Evolutionary conservation across 37 sponge, comb jelly and placozoan genomes (phyloP), one percentile per base, ranked within the genome.

Genomic region (Spongilla lacustris): DNA sequence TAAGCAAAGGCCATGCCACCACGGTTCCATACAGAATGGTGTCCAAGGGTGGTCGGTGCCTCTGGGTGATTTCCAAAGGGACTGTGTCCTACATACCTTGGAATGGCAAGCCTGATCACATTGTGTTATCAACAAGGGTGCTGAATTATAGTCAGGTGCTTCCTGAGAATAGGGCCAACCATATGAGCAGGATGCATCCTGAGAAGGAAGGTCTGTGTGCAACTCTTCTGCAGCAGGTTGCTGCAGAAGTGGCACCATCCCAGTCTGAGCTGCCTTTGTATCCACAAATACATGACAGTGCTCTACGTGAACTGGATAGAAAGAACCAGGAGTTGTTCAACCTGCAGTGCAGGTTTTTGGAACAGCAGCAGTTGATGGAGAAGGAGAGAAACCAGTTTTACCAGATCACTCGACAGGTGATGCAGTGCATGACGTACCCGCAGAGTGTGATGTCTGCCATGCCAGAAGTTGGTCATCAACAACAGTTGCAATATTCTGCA

Each of bases 71-170:
- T 29, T 81, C 93, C 8, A 86, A 86, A 69, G 90, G 90, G 8
- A 89, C 78, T 46, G 41, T 87, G 4, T 83, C 90, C 34, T 93
- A 89, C 82, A 84, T 89, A 36, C 93, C 93, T 0, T 93, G 93
- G 93, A 93, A 86, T 73, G 76, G 89, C 75, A 89, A 89, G 76
- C 84, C 81, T 21, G 93, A 93, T 69, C 93, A 93, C 67, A 83
- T 93, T 23, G 75, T 93, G 4, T 35, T 93, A 25, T 30, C 83
- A 26, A 83, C 36, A 25, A 74, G 84, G 71, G 71, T 89, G 3
- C 82, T 93, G 2, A 90, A 90, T 22, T 83, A 75, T 21, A 87
- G 87, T 31, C 87, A 93, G 31, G 87, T 93, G 27, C 37, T 78
- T 0, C 87, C 90, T 35, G 83, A 93, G 67, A 73, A 83, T 33